Evolutionary conservation across 2,113 vertebrate species (phyloP), one percentile per base, ranked within the genome.

Genomic region (Lagopus leucura): DNA sequence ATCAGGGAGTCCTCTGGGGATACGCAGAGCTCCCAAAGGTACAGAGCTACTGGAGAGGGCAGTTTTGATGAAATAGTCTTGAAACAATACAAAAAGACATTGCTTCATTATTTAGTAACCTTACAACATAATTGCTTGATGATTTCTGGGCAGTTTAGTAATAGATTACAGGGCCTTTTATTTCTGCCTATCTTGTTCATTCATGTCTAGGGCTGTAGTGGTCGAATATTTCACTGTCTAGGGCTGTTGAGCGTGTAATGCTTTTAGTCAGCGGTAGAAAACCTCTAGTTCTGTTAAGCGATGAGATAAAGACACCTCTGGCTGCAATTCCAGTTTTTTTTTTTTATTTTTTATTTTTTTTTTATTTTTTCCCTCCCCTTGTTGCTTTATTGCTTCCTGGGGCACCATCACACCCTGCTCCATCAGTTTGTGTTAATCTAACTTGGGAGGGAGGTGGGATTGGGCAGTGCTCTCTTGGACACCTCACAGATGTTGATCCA

Each of bases 351-450:
- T 50, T n/a, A n/a, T n/a, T 50, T 47, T 48, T 48, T 27, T 89
- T 70, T 38, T 38, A 38, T 38, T 38, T 38, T 38, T 38, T 38
- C 38, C 38, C 38, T 38, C 24, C 4, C 55, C 16, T 95, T 87
- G 47, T 7, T 25, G n/a, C 5, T 84, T 86, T 45, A 82, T 50
- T 92, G 43, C 16, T 78, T 40, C 40, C 27, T 8, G 28, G 57
- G 85, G 40, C 6, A 36, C 79, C 2, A 0, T 82, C 85, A 40
- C 36, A 13, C 18, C 27, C 16, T 0, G 0, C 2, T 2, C 36
- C 22, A 72, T 85, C 4, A 2, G 6, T 50, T 93, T 88, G 48
- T 19, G 42, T 78, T 89, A 0, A 0, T 73, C 65, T 70, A 24
- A 9, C 61, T 66, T 88, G 45, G 1, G 1, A 86, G 19, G 15